A percentile compares a stretch with the other conserved stretches of the same genome.
These are phyloP conservation scores for Neotoma lepida DNA, from an alignment of 2,113 vertebrate genomes.

Conservation along the genomic window DNA sequence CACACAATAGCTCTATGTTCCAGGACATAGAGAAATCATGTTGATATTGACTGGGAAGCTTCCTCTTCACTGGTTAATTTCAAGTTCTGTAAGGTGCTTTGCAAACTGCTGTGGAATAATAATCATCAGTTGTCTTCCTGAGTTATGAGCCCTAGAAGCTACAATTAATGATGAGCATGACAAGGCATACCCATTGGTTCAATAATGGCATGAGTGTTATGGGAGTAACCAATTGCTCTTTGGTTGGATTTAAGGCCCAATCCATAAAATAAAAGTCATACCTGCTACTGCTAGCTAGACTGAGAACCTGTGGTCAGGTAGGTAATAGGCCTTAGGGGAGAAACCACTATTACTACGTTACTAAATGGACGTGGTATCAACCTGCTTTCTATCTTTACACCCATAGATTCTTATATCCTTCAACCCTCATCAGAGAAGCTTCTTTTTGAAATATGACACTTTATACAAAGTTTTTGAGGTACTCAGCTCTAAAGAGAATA, in stretches of 20 bases:
- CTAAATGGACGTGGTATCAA: not conserved
- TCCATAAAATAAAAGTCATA: not conserved
- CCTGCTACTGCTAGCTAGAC: not conserved
- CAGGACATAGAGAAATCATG: not conserved
- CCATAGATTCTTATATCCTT: not conserved
- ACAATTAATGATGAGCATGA: not conserved
- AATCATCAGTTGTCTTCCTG: not conserved
- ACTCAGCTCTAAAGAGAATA: not conserved
- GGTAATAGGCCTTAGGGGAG: not conserved
- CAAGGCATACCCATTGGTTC: not conserved
- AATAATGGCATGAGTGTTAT: not conserved
- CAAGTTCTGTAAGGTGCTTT: not conserved
- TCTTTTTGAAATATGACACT: not conserved
- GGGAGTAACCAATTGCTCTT: not conserved
- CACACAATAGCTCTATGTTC: not conserved
- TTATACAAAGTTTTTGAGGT: not conserved
- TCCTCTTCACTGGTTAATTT: not conserved
- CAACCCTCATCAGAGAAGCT: not conserved
- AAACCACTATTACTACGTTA: not conserved
- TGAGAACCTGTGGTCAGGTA: not conserved
- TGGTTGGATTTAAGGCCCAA: not conserved
- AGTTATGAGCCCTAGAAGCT: not conserved
- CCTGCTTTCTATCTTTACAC: not conserved
- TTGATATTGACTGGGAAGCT: not conserved
- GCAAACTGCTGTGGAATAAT: not conserved